Conservation (phyloP, 2,888 invertebrate species). For the Petrophora chlorosata region DNA sequence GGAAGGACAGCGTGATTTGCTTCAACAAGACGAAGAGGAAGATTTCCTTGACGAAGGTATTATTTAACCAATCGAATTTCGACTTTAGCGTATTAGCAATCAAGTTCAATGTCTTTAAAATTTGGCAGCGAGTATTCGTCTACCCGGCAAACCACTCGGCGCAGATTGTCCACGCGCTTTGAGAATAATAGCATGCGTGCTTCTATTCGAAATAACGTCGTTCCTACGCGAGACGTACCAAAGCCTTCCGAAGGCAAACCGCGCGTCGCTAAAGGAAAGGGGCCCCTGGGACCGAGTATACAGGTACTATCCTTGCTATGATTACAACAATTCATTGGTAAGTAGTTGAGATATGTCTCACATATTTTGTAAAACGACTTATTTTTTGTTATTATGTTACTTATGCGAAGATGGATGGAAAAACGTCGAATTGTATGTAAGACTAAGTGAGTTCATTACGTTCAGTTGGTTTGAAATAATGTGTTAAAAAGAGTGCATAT, state of each 20-base stretch:
- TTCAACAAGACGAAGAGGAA: conserved; percentile 96
- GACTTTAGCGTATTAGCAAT: conserved; percentile 10
- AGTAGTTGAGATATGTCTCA: conserved; percentile 64
- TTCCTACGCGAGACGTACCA: conserved; percentile 98
- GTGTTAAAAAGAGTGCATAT: conserved; percentile 72
- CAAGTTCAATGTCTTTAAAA: conserved; percentile 14
- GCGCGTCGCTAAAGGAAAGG: conserved; percentile 89
- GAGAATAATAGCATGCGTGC: conserved; percentile 95
- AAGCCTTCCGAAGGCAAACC: conserved; percentile 89
- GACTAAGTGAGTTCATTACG: conserved; percentile 82
- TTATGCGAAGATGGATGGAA: conserved; percentile 83
- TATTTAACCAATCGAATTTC: not conserved
- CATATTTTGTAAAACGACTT: conserved; percentile 72
- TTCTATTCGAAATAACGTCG: conserved; percentile 98
- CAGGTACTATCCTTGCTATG: conserved; percentile 71
- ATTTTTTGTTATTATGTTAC: conserved; percentile 75
- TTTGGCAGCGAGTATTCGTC: conserved; percentile 86
- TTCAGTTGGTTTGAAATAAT: conserved; percentile 73
- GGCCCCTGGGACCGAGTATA: conserved; percentile 93
- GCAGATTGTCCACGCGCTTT: conserved; percentile 94
- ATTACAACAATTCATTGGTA: conserved; percentile 58
- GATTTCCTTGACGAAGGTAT: conserved; percentile 98
- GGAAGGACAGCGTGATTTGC: conserved; percentile 89
- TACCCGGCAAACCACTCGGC: conserved; percentile 85
- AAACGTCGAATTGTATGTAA: conserved; percentile 82